phyloP scores from a whole-genome alignment of 2,888 invertebrate species.

The Ditylenchus weischeri region DNA sequence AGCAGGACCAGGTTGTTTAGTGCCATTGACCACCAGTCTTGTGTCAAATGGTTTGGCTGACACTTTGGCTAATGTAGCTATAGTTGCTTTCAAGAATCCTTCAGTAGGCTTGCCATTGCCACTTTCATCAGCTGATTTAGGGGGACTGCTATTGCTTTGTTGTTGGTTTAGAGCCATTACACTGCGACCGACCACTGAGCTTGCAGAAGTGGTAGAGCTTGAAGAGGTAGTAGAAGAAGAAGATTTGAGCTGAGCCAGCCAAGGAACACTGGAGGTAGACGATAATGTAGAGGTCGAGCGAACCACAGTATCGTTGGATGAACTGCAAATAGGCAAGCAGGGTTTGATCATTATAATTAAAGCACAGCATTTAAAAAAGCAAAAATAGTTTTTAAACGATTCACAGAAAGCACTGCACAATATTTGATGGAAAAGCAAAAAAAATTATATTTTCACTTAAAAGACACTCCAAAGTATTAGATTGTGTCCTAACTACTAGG shows the following conservation, averaged over 20 bases:
- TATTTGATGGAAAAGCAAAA: too few relatives aligned
- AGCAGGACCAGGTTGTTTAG: too few relatives aligned
- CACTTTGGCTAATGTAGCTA: slow-evolving; percentile 1
- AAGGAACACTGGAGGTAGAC: slow-evolving; percentile 13
- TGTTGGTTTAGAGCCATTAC: not conserved
- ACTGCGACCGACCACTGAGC: slow-evolving; percentile 2
- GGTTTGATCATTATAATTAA: not conserved
- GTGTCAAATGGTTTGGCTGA: not conserved
- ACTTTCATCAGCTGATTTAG: too few relatives aligned
- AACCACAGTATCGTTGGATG: slow-evolving; percentile 12
- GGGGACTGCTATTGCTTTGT: too few relatives aligned
- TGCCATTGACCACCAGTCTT: too few relatives aligned
- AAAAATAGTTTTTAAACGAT: too few relatives aligned
- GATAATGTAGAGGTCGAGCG: slow-evolving; percentile 20
- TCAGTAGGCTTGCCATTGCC: not conserved
- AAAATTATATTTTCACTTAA: too few relatives aligned
- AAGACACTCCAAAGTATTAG: too few relatives aligned
- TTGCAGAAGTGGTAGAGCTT: not conserved
- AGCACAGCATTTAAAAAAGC: slow-evolving; percentile 1
- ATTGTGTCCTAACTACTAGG: too few relatives aligned
- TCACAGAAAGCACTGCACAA: too few relatives aligned
- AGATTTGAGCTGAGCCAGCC: slow-evolving; percentile 13
- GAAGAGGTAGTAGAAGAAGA: slow-evolving; percentile 11
- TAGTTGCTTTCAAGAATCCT: slow-evolving; percentile 5
- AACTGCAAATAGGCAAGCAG: slow-evolving; percentile 8